phyloP scores from a whole-genome alignment of 1,140 invertebrate genomes.

The Pteromalus puparum region DNA sequence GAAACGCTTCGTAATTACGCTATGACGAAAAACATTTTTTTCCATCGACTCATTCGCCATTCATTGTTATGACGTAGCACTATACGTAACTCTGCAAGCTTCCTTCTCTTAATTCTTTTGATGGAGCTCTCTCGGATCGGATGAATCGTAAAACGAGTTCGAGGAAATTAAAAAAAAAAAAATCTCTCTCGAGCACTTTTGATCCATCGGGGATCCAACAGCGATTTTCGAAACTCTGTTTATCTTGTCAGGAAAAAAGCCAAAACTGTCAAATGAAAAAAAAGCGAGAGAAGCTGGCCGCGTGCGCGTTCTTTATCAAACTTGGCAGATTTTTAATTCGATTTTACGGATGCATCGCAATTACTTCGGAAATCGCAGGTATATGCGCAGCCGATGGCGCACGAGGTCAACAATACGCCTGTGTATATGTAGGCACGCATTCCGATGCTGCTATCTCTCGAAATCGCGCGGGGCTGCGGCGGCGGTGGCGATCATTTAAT shows the following conservation, averaged over 20 bases:
- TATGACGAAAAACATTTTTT: conserved; percentile 15
- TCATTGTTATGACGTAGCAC: not conserved
- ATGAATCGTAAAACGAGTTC: not conserved
- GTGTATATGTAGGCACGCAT: conserved; percentile 56
- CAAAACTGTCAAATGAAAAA: not conserved
- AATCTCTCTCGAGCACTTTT: not conserved
- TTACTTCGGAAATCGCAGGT: conserved; percentile 20
- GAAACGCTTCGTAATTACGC: conserved; percentile 49
- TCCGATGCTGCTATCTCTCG: conserved; percentile 56
- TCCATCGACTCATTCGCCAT: conserved; percentile 17
- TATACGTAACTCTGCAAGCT: not conserved
- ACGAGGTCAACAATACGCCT: conserved; percentile 16
- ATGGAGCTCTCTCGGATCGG: not conserved
- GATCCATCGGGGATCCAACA: not conserved
- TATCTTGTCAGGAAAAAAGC: not conserved
- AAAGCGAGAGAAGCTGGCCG: not conserved
- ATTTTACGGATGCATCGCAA: conserved; percentile 28
- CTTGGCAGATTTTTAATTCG: conserved; percentile 40
- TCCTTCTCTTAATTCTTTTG: not conserved
- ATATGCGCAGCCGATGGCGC: conserved; percentile 23
- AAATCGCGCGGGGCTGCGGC: conserved; percentile 61
- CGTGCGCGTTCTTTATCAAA: not conserved
- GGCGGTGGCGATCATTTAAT: conserved; percentile 69
- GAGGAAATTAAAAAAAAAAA: not conserved
- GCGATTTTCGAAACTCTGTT: too few relatives aligned